phyloP scores from a whole-genome alignment of 2,797 vertebrate genomes.

The Enteromius fasciolatus region DNA sequence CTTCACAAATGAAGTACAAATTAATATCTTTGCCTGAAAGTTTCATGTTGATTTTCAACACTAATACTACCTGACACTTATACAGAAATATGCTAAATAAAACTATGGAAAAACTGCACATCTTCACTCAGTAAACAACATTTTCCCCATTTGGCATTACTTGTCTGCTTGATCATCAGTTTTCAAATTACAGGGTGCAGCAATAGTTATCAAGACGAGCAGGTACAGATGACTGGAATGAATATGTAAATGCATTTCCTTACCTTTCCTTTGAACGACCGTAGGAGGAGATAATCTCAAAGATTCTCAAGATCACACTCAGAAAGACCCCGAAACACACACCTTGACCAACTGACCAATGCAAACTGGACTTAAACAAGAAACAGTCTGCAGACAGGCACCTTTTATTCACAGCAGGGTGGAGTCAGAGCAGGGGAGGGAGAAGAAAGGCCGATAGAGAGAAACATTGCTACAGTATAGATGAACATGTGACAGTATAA shows the following conservation, averaged over 20 bases:
- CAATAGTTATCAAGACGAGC: not conserved
- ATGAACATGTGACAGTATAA: conserved; percentile 30
- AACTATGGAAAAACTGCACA: not conserved
- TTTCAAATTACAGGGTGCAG: not conserved
- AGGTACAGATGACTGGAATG: not conserved
- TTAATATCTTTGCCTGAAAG: not conserved
- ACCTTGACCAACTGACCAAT: conserved; percentile 41
- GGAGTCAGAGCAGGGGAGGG: conserved; percentile 77
- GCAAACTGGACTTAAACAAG: conserved; percentile 80
- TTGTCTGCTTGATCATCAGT: not conserved
- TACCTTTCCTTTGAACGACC: conserved; percentile 48
- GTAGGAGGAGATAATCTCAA: conserved; percentile 44
- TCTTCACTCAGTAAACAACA: not conserved
- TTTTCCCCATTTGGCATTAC: not conserved
- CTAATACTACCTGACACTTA: not conserved
- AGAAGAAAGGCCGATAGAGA: not conserved
- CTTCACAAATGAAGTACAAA: not conserved
- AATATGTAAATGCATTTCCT: conserved; percentile 8
- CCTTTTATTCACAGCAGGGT: conserved; percentile 95
- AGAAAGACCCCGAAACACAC: conserved; percentile 39
- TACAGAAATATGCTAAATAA: not conserved
- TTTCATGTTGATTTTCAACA: not conserved
- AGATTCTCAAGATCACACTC: conserved; percentile 21
- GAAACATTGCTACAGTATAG: conserved; percentile 11
- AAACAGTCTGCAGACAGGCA: conserved; percentile 82